Base-by-base conservation (phyloP, 1,140 invertebrate genomes). In the Eufriesea mexicana region DNA sequence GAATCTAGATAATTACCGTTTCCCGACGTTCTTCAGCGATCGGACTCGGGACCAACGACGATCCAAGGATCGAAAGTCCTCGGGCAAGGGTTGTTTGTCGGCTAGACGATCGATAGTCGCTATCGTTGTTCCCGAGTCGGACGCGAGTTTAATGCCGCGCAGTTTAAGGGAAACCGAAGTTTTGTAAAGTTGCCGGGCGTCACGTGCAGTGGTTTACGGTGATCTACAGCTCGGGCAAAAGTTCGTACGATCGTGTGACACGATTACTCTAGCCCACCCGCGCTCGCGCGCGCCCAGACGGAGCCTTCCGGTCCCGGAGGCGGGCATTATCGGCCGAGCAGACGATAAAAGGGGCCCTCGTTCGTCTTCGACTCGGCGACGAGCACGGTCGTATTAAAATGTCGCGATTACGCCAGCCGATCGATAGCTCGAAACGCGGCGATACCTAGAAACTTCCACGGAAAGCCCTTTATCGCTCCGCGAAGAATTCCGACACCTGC, bases 121-220 rank as follows among this genome's bases (percentile, higher is more conserved):
- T 62, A 72, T 80, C 80, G 85, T 87, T 88, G 85, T 80, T 59
- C 72, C 67, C 66, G n/a, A 25, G 10, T 28, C 28, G 35, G 45
- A 35, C 35, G 2, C 62, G 45, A 76, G 85, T 87, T 84, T 86
- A 87, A 86, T 86, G 57, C 81, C 72, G 81, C 47, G 71, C 81
- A 64, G 76, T 86, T 87, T 78, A 84, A 84, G 76, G 79, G 64
- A 85, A 76, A 79, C 86, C 35, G 59, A 87, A 88, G 86, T 88
- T 88, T 87, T 54, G 83, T 72, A 85, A 87, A 88, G 86, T 88
- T 88, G 51, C 70, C 1, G 54, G 47, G 74, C 83, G 83, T 88
- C 86, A 79, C 86, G 86, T 72, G 78, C 86, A 84, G 86, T 78
- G 86, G 82, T 88, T 84, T 84, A 87, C 84, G 47, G 83, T 88